phyloP scores from a whole-genome alignment of 2,797 vertebrate species.

The Buceros bicornis region DNA sequence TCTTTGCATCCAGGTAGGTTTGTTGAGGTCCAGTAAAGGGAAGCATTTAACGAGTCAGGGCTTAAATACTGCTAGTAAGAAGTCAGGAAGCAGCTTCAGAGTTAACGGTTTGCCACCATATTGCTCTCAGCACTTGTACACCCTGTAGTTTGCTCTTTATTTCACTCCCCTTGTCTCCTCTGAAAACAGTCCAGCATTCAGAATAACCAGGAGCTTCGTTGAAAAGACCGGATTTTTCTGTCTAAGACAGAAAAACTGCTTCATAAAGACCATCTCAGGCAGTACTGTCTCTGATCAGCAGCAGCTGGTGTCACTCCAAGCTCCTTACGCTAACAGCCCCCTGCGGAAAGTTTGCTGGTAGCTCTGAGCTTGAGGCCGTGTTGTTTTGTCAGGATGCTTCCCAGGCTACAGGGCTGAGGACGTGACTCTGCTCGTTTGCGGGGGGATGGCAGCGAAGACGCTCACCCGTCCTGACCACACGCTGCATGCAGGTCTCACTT shows the following conservation, averaged over 20 bases:
- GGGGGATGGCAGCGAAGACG: background rate
- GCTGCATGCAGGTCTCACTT: fast-evolving
- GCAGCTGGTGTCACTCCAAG: fast-evolving
- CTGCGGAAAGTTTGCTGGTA: no score
- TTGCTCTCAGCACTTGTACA: background rate
- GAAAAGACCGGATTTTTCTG: background rate
- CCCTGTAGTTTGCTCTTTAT: background rate
- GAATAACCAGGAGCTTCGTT: background rate
- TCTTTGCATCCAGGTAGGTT: background rate
- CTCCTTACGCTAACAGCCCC: fast-evolving
- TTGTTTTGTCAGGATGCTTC: background rate
- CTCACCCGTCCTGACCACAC: background rate
- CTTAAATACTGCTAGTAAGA: background rate
- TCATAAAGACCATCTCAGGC: background rate
- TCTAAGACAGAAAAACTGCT: background rate
- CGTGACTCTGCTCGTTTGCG: fast-evolving
- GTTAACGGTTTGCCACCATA: background rate
- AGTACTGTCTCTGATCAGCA: no score
- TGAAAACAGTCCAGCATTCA: background rate
- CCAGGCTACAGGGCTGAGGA: background rate
- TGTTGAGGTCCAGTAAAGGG: background rate
- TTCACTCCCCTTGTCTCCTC: background rate
- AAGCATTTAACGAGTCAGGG: background rate
- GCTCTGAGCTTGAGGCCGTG: background rate
- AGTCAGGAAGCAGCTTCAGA: background rate